Base-by-base conservation (phyloP, 2,113 vertebrate genomes). In the Atlantisia rogersi region DNA sequence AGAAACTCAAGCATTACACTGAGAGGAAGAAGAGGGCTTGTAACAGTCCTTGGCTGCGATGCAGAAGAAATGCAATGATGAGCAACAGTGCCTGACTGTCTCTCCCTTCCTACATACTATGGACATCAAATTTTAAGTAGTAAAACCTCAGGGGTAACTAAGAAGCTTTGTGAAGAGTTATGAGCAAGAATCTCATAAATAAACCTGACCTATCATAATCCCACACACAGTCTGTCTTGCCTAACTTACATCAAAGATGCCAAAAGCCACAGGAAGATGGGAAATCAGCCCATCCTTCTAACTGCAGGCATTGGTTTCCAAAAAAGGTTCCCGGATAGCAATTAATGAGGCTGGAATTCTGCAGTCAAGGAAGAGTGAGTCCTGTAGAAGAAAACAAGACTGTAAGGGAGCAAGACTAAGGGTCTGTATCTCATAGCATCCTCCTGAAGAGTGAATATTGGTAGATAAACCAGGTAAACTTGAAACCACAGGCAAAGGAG, bases 91-190 rank as follows among this genome's bases (percentile, higher is more conserved):
- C 37, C 75, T 70, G 48, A 24, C 90, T 39, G 31, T 75, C 37
- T 52, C 64, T 71, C 62, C 35, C 53, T 86, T 89, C 62, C 74
- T 91, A 37, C 29, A 10, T 18, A 60, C 56, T 25, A 92, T n/a
- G 29, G 22, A 78, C 6, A 12, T 89, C 31, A 78, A 46, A 86
- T 83, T 86, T 82, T 81, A 91, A 67, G 37, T 59, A 78, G 31
- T 63, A 71, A 88, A 93, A 69, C 60, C 56, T 65, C 64, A 91
- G 40, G 71, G 46, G 25, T 89, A 65, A 92, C 63, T 62, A 76
- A 74, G 69, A 92, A 93, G 55, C 50, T 62, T 35, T 74, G 48
- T 80, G 53, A 70, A 44, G 37, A 79, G 15, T 65, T 92, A 39
- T 14, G 26, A 71, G 15, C 68, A 91, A 79, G 31, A 42, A 74